These are phyloP conservation scores for Conger conger DNA, from an alignment of 2,113 vertebrate species.

Conservation along the genomic window DNA sequence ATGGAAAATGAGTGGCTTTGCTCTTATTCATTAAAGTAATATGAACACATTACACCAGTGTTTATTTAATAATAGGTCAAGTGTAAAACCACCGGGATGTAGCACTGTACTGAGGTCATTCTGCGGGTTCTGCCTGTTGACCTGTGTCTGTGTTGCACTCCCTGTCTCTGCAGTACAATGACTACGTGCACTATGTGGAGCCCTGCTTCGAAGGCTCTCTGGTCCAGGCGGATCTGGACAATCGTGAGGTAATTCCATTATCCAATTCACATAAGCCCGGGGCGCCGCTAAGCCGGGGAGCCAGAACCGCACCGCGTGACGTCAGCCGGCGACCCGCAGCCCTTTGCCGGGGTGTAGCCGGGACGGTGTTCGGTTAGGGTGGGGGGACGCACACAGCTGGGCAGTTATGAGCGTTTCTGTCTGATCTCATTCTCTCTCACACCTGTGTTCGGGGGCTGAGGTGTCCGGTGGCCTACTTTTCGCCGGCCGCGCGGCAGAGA, in stretches of 20 bases:
- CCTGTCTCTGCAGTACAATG: slow-evolving; percentile 78
- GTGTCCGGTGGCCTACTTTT: slow-evolving; percentile 54
- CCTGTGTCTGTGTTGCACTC: background rate
- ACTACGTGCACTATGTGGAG: slow-evolving; percentile 89
- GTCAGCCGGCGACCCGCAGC: slow-evolving; percentile 19
- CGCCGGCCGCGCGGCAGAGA: slow-evolving; percentile 43
- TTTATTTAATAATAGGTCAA: background rate
- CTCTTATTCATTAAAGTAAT: background rate
- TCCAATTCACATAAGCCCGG: slow-evolving; percentile 19
- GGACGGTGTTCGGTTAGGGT: background rate
- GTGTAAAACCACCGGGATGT: background rate
- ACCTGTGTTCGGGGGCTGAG: background rate
- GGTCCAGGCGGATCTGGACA: slow-evolving; percentile 92
- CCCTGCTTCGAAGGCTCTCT: slow-evolving; percentile 92
- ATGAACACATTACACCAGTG: background rate
- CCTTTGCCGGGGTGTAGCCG: background rate
- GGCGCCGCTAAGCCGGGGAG: background rate
- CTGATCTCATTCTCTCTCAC: background rate
- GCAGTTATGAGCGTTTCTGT: slow-evolving; percentile 13
- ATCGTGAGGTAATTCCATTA: slow-evolving; percentile 83
- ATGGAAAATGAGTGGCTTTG: background rate
- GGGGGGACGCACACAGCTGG: background rate
- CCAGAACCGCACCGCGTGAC: background rate
- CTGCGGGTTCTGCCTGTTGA: too few relatives aligned
- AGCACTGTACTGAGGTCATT: background rate